Evolutionary conservation across 2,113 vertebrate genomes (phyloP), one percentile per base, ranked within the genome.

Genomic region (Thermophis baileyi): DNA sequence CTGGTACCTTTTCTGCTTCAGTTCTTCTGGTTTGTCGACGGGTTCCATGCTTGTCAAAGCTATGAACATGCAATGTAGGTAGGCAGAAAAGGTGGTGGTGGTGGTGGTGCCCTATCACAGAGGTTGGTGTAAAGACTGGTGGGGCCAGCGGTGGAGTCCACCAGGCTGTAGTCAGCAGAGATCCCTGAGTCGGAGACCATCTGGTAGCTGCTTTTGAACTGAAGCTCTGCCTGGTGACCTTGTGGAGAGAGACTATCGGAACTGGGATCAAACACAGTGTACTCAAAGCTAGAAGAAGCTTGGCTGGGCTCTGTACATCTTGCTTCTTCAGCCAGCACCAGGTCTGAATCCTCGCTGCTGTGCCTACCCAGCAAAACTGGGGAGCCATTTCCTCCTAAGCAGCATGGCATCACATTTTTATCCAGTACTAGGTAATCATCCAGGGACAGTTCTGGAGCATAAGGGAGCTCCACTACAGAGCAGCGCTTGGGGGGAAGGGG

Each of bases 111-210:
- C 0, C 98, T 98, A 95, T 98, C 97, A 92, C 98, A 98, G 3
- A 98, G 96, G 30, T 98, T 98, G 74, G 97, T 93, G 40, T 98
- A 98, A 85, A 97, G 87, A 25, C 87, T 69, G 88, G 91, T 93
- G 86, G 95, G 85, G 94, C 95, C 11, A 94, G 86, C 92, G 95
- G 96, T 20, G 30, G 96, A 97, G 60, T 93, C 97, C 95, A 97
- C 97, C 1, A 97, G 97, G 93, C 98, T 98, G 27, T 55, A 98
- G 94, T 98, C 98, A 91, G 98, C 97, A 1, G 98, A 99, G 53
- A 98, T 98, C 0, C 98, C 98, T 0, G 98, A 98, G 93, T 99
- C 98, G 0, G 98, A 98, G 35, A 98, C 98, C 49, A 98, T 95
- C 94, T 98, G 98, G 95, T 98, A 98, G 44, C 97, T 95, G 94